Evolutionary conservation across 2,888 invertebrate genomes (phyloP).

Genomic region (Acleris cristana): DNA sequence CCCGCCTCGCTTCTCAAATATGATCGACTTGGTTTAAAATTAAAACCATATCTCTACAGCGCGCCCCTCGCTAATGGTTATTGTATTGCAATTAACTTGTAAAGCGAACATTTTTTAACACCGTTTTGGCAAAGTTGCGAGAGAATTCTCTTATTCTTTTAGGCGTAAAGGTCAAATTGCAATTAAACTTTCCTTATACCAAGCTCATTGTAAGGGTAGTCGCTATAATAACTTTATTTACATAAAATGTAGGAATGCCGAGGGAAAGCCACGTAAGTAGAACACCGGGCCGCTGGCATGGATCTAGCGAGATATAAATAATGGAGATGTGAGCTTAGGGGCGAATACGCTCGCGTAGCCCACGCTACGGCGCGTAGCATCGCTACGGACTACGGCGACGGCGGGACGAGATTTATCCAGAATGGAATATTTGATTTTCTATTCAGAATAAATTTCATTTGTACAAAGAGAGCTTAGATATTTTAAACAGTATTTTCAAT

Average conservation of each 20-base stretch:
- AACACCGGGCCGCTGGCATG: conserved; percentile 15
- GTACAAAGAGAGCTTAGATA: no score
- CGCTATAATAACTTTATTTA: conserved; percentile 6
- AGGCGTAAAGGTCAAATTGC: no score
- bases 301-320: conserved; percentile 23
- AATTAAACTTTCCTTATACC: no score
- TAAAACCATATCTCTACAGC: no score
- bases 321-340: conserved; percentile 26
- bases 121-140: no score
- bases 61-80: no score
- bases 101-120: no score
- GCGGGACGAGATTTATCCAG: conserved; percentile 6
- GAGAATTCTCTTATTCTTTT: no score
- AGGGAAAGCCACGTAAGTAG: conserved; percentile 17
- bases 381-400: conserved; percentile 22
- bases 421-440: conserved; percentile 8
- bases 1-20: background rate
- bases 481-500: no score
- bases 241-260: conserved; percentile 7
- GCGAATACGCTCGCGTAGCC: conserved; percentile 5
- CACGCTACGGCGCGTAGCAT: conserved; percentile 41
- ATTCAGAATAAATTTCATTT: background rate
- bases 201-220: no score
- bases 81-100: no score
- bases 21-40: no score